These are phyloP conservation scores for Helobdella robusta DNA, from an alignment of 2,888 invertebrate species.

Conservation along the genomic window DNA sequence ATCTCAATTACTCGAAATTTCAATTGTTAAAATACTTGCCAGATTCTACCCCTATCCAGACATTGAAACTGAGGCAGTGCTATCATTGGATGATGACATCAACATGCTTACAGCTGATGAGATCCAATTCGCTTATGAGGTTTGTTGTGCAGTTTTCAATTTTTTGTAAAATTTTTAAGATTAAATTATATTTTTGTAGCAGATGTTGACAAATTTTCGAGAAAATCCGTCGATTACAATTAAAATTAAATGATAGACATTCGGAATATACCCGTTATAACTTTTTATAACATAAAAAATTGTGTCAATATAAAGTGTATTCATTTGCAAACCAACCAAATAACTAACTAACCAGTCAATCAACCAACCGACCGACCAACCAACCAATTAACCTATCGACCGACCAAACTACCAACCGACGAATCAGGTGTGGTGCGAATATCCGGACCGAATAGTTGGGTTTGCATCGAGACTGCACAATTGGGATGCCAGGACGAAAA, in stretches of 20 bases:
- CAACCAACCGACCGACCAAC: too few species aligned
- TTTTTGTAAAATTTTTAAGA: neutral
- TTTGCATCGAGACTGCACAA: conserved; percentile 88
- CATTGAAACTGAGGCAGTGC: conserved; percentile 88
- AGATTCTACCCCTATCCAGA: conserved; percentile 88
- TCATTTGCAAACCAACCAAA: too few species aligned
- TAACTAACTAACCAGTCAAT: too few species aligned
- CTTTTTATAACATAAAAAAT: too few species aligned
- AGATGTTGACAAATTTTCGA: neutral
- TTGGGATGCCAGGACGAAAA: conserved; percentile 75
- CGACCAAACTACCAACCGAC: too few species aligned
- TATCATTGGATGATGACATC: conserved; percentile 91
- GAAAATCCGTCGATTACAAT: too few species aligned
- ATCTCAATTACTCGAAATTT: too few species aligned
- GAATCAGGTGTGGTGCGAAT: conserved; percentile 85
- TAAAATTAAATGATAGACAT: too few species aligned
- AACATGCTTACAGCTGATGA: conserved; percentile 90
- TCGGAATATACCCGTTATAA: too few species aligned
- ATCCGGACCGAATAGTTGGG: conserved; percentile 88
- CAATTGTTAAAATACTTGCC: too few species aligned
- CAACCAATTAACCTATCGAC: too few species aligned
- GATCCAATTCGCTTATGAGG: conserved; percentile 79
- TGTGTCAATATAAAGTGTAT: too few species aligned
- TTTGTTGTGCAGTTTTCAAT: conserved; percentile 36
- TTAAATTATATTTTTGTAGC: conserved; percentile 1